Evolutionary conservation across 2,113 vertebrate species (phyloP).

Genomic region (Hydropotes inermis): DNA sequence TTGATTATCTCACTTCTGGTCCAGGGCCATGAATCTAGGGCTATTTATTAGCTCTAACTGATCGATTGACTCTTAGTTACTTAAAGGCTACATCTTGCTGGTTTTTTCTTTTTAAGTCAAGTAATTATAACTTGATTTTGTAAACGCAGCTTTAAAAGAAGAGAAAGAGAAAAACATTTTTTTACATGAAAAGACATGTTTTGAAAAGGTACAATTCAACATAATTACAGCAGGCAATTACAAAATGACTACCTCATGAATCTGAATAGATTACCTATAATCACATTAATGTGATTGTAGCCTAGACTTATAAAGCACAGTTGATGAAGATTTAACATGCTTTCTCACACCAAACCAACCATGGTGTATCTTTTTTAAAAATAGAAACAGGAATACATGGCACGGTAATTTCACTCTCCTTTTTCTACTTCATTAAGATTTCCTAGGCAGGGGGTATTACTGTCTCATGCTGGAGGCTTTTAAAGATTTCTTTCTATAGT

Average conservation of each 20-base stretch:
- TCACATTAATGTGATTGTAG: background rate
- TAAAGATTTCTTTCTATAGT: conserved; percentile 36
- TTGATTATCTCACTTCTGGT: conserved; percentile 30
- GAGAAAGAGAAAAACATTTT: background rate
- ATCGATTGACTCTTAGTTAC: conserved; percentile 28
- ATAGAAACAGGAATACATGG: background rate
- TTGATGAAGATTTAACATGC: conserved; percentile 7
- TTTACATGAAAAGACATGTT: conserved; percentile 5
- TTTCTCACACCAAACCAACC: background rate
- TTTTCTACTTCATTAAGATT: conserved; percentile 35
- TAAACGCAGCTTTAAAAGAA: background rate
- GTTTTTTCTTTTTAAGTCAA: conserved; percentile 23
- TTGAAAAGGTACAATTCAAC: conserved; percentile 27
- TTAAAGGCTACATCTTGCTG: background rate
- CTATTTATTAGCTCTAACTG: conserved; percentile 36
- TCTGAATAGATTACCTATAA: conserved; percentile 35
- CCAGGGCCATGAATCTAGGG: background rate
- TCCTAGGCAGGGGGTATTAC: conserved; percentile 25
- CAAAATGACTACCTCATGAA: background rate
- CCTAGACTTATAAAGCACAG: background rate
- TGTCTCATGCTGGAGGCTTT: conserved; percentile 40
- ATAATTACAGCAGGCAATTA: conserved; percentile 54
- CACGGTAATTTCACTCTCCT: background rate
- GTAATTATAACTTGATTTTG: conserved; percentile 38
- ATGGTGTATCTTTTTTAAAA: background rate